These are phyloP conservation scores for Alviniconcha marisindica DNA, from an alignment of 1,140 invertebrate genomes.

Conservation along the genomic window DNA sequence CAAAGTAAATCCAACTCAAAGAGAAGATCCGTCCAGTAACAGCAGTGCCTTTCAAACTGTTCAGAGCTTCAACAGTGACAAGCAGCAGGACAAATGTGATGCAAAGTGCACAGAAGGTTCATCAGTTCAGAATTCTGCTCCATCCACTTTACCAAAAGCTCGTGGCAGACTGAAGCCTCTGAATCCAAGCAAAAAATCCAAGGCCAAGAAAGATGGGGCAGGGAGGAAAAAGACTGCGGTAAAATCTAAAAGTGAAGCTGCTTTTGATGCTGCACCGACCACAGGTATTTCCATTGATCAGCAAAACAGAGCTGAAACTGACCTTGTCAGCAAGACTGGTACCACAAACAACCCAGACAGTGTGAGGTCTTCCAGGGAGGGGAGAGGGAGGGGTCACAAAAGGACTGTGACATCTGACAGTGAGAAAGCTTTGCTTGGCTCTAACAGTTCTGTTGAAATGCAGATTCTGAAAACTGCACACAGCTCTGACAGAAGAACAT, in stretches of 20 bases:
- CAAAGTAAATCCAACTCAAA: no score
- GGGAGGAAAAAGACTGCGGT: background rate
- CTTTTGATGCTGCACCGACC: background rate
- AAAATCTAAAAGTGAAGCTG: background rate
- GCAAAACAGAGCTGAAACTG: background rate
- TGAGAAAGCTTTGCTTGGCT: constrained; percentile 31
- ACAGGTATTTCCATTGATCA: background rate
- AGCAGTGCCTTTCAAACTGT: no score
- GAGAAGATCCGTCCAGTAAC: no score
- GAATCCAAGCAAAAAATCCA: background rate
- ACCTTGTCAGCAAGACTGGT: background rate
- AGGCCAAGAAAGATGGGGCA: background rate
- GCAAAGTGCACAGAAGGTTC: no score
- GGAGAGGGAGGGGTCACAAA: constrained; percentile 14
- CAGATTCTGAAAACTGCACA: background rate
- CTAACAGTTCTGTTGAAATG: constrained; percentile 32
- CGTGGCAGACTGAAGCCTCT: background rate
- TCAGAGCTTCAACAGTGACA: no score
- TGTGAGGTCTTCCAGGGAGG: constrained; percentile 6
- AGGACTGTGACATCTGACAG: constrained; percentile 37
- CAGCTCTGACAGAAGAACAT: background rate
- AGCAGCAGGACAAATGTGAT: no score
- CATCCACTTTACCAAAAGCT: background rate
- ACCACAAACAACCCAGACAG: background rate
- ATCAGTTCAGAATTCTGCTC: background rate